These are phyloP conservation scores for Eristalis tenax DNA, from an alignment of 2,888 invertebrate genomes.

Conservation along the genomic window DNA sequence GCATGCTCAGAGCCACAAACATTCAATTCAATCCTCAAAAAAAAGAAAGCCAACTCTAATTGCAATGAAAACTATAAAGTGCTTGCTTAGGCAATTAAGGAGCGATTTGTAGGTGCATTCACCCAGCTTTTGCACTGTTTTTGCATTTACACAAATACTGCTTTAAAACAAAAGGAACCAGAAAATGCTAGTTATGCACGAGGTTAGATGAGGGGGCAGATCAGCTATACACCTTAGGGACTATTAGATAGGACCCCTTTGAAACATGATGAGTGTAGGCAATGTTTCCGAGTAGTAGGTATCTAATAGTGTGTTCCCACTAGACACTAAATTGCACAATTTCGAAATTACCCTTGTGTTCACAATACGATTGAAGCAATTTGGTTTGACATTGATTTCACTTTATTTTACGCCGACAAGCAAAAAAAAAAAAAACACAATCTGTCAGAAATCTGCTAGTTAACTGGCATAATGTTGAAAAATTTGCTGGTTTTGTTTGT, in stretches of 20 bases:
- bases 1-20: not conserved
- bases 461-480: no score
- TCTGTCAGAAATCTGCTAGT: no score
- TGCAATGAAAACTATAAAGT: slow-evolving; percentile 17
- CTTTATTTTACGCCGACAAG: no score
- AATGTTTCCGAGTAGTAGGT: no score
- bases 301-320: no score
- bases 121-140: slow-evolving; percentile 11
- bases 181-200: not conserved
- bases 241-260: not conserved
- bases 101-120: not conserved
- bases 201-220: not conserved
- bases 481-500: no score
- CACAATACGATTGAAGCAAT: no score
- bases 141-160: not conserved
- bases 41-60: not conserved
- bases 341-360: no score
- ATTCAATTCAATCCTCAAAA: not conserved
- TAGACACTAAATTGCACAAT: no score
- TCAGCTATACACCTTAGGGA: not conserved
- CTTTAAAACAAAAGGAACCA: not conserved
- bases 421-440: no score
- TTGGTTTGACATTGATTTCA: no score
- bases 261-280: no score
- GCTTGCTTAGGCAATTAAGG: slow-evolving; percentile 44